Conservation (phyloP, 1,140 invertebrate species). For the Fopius arisanus region DNA sequence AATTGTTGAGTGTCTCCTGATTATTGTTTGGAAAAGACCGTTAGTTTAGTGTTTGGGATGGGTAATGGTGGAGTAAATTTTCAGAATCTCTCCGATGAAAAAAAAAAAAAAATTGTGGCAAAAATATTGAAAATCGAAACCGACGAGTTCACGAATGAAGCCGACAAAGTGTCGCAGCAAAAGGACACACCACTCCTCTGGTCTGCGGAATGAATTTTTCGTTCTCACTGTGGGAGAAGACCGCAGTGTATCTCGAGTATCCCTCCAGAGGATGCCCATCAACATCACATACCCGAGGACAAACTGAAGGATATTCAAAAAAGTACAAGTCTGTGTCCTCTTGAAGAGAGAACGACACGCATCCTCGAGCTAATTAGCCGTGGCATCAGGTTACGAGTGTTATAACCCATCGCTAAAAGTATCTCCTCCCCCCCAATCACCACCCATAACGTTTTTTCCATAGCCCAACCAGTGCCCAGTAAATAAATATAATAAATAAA, state of each 20-base stretch:
- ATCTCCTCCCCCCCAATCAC: too few species aligned
- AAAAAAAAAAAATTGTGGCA: too few species aligned
- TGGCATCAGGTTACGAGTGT: conserved; percentile 12
- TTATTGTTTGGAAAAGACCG: too few species aligned
- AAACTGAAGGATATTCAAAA: conserved; percentile 15
- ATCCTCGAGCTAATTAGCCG: conserved; percentile 12
- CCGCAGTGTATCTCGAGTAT: conserved; percentile 6
- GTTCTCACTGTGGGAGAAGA: conserved; percentile 4
- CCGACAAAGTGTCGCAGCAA: background rate
- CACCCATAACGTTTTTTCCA: too few species aligned
- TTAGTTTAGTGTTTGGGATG: too few species aligned
- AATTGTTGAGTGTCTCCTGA: too few species aligned
- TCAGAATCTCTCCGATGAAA: too few species aligned
- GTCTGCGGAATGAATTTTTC: conserved; percentile 7
- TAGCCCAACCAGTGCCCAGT: background rate
- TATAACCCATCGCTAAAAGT: conserved; percentile 9
- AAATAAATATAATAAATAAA: conserved; percentile 4
- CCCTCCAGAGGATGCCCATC: conserved; percentile 7
- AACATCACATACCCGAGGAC: conserved; percentile 14
- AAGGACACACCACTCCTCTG: background rate
- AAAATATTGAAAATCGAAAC: too few species aligned
- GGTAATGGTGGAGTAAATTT: too few species aligned
- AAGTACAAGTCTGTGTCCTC: conserved; percentile 3
- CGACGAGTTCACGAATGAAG: background rate
- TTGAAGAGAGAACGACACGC: conserved; percentile 3